Evolutionary conservation across 2,113 vertebrate species (phyloP), one percentile per base, ranked within the genome.

Genomic region (Tragelaphus imberbis): DNA sequence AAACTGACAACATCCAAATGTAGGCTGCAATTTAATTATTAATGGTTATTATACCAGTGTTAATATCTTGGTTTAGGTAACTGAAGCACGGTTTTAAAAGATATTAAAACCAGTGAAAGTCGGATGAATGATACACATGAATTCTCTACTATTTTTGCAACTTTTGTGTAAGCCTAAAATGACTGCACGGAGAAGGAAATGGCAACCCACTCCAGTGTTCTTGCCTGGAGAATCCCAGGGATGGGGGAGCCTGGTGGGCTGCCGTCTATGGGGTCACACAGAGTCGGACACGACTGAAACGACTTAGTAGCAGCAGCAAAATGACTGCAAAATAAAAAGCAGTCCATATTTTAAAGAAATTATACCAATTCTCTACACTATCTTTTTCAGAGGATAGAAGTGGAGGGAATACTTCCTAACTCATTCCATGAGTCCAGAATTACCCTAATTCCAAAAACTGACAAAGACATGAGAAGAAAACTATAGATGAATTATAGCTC

Each of bases 271-370:
- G 47, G 47, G 8, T 47, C 47, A 8, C 47, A 47, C 47, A 47
- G 47, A 47, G 47, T 47, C 47, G 47, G 47, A 47, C 47, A 47
- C 7, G 47, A 47, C 47, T 47, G 47, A 47, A 47, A 9, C 47
- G 47, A 49, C 47, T 49, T 49, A 49, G 47, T 2, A 49, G 47
- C 10, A 49, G 47, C 47, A 49, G 47, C 47, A 87, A 86, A 96
- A 79, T 84, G 15, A 88, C 59, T 91, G 33, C 84, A 91, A 80
- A 94, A 85, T 84, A 87, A 97, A 95, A 95, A 77, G 53, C 16
- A 49, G 56, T 49, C 28, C 6, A 59, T 27, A 80, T 71, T 93
- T 87, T 77, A 53, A 87, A 77, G 55, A 63, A 79, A 40, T 28
- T 53, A 79, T 63, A 53, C 16, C 47, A 87, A 63, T 53, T 87